Evolutionary conservation across 2,113 vertebrate genomes (phyloP).

Genomic region (Chelonoidis abingdonii): DNA sequence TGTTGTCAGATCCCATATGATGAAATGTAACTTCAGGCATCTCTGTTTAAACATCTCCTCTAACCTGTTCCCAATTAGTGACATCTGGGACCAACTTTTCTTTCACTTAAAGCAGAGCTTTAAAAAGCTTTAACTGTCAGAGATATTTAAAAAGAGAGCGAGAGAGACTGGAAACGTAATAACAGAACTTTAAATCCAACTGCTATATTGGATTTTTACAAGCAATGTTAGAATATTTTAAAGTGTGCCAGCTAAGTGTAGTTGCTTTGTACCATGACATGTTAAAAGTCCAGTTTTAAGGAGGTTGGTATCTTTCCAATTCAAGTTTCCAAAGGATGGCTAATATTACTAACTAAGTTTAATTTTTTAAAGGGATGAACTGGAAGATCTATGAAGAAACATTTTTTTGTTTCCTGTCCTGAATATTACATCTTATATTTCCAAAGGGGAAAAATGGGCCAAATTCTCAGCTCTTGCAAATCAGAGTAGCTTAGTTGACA

Average conservation of each 20-base stretch:
- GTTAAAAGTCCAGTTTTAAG: not conserved
- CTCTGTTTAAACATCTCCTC: conserved; percentile 15
- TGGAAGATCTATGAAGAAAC: conserved; percentile 3
- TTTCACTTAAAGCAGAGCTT: conserved; percentile 53
- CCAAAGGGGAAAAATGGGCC: not conserved
- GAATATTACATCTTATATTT: not conserved
- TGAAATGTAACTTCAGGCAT: conserved; percentile 45
- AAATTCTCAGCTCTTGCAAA: not conserved
- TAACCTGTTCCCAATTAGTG: conserved; percentile 78
- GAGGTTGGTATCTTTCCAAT: not conserved
- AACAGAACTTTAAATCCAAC: not conserved
- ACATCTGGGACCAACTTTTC: conserved; percentile 61
- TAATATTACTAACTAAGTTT: not conserved
- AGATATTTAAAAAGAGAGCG: not conserved
- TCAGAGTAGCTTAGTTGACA: not conserved
- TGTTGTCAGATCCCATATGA: conserved; percentile 46
- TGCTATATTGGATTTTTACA: not conserved
- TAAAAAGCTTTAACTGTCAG: not conserved
- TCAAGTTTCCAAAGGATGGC: not conserved
- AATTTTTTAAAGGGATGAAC: not conserved
- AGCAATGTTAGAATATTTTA: conserved; percentile 8
- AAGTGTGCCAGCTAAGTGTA: not conserved
- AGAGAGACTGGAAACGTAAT: conserved; percentile 28
- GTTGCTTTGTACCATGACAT: not conserved
- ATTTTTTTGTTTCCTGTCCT: not conserved